Conservation (phyloP, 2,113 vertebrate genomes). For the Emydura subglobosa region DNA sequence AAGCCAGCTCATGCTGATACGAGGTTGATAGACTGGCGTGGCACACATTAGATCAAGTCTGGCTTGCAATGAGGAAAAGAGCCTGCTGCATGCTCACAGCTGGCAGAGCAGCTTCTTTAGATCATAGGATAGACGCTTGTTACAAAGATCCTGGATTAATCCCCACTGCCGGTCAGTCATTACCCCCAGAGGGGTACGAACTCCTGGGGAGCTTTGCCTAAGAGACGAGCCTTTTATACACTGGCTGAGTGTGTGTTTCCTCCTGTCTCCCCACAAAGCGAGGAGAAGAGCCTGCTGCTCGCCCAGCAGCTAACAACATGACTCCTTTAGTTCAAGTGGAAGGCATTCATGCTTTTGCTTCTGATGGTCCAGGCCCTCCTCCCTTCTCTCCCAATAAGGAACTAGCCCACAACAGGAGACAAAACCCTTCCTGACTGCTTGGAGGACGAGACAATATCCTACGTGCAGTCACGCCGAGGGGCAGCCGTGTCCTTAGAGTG, state of each 20-base stretch:
- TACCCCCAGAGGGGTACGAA: background rate
- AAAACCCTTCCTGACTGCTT: background rate
- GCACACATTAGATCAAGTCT: fast-evolving
- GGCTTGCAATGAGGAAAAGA: background rate
- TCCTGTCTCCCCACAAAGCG: background rate
- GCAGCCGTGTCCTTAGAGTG: fast-evolving
- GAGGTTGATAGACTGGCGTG: background rate
- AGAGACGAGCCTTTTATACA: background rate
- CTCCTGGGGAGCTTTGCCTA: background rate
- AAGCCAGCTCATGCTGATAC: background rate
- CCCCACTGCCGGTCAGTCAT: background rate
- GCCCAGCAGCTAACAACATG: background rate
- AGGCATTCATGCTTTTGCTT: background rate
- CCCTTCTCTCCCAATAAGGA: fast-evolving
- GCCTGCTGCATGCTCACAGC: background rate
- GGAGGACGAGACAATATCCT: background rate
- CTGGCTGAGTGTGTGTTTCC: background rate
- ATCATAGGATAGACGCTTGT: background rate
- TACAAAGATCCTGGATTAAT: background rate
- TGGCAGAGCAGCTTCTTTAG: background rate
- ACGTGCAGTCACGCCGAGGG: background rate
- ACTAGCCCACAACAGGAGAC: background rate
- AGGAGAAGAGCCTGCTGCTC: background rate
- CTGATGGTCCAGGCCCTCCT: fast-evolving
- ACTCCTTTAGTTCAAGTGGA: background rate